Evolutionary conservation across 2,797 vertebrate genomes (phyloP), one percentile per base, ranked within the genome.

Genomic region (Clarias pachynema): DNA sequence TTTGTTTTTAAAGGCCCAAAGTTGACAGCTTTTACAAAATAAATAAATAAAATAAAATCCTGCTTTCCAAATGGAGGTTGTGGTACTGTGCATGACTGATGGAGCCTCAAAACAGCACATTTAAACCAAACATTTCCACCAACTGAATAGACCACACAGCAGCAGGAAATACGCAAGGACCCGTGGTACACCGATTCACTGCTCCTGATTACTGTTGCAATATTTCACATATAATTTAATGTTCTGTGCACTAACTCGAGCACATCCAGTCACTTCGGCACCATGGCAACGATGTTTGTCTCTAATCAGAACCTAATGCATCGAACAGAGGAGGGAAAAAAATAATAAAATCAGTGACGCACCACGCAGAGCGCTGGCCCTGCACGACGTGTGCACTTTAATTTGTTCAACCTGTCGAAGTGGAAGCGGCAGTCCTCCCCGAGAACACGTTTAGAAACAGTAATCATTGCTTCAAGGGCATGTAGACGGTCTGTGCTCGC

Each of bases 231-330:
- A 57, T 57, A 40, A 86, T 88, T 77, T 69, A 86, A 86, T 73
- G 85, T 83, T 87, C 59, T 81, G 63, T n/a, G 49, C 16, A 24
- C 34, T 57, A 56, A 57, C 75, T 73, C 77, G 75, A 78, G 78
- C 84, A 89, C 57, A 53, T 85, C 66, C 49, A 70, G 57, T 69
- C 86, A 44, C 62, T 79, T 57, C 57, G 59, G 68, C 68, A 68
- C 84, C 87, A 89, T 88, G 68, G 65, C 82, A 89, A 89, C 85
- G 0, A 34, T 37, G 34, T 68, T 74, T 81, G 74, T 79, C 60
- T 72, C 73, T 65, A 85, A 78, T 85, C 69, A 79, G 75, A 79
- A 60, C 40, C 59, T 62, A 79, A 72, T 29, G 56, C 56, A 31
- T 40, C 74, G 5, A 15, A 60, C 79, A n/a, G 26, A 72, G 40